Conservation (phyloP, 2,888 invertebrate species). For the Belgica antarctica region DNA sequence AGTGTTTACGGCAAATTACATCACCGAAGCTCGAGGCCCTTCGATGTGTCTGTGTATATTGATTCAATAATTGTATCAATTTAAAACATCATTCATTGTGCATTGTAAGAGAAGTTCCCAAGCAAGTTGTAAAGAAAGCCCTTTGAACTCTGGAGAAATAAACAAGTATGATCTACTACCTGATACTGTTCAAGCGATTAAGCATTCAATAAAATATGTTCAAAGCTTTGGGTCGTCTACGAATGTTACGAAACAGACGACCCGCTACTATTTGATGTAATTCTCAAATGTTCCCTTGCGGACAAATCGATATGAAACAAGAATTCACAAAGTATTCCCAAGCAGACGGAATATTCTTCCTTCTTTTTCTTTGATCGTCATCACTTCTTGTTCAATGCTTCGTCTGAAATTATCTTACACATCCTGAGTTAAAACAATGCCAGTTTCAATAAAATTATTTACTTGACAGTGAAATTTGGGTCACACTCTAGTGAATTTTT, state of each 20-base stretch:
- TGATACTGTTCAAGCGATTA: slow-evolving; percentile 4
- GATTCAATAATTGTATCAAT: slow-evolving; percentile 28
- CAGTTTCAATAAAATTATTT: slow-evolving; percentile 33
- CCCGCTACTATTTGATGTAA: no score
- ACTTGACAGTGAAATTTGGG: slow-evolving; percentile 39
- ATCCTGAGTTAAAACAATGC: slow-evolving; percentile 16
- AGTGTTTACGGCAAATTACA: neutral
- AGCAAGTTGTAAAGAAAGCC: neutral
- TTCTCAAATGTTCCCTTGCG: no score
- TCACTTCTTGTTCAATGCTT: slow-evolving; percentile 3
- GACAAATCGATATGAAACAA: no score
- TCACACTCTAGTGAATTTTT: slow-evolving; percentile 28
- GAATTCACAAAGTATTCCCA: no score
- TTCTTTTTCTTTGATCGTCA: neutral
- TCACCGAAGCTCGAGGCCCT: no score
- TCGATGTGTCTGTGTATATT: slow-evolving; percentile 1
- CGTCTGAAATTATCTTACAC: slow-evolving; percentile 9
- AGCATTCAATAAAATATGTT: no score
- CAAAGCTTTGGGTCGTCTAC: no score
- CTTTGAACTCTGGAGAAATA: slow-evolving; percentile 12
- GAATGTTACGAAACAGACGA: no score
- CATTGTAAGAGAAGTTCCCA: slow-evolving; percentile 10
- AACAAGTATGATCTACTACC: slow-evolving; percentile 22
- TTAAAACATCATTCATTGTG: slow-evolving; percentile 28
- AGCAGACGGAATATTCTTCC: neutral